Evolutionary conservation across 2,797 vertebrate genomes (phyloP), one percentile per base, ranked within the genome.

Genomic region (Apogon hyalosoma): DNA sequence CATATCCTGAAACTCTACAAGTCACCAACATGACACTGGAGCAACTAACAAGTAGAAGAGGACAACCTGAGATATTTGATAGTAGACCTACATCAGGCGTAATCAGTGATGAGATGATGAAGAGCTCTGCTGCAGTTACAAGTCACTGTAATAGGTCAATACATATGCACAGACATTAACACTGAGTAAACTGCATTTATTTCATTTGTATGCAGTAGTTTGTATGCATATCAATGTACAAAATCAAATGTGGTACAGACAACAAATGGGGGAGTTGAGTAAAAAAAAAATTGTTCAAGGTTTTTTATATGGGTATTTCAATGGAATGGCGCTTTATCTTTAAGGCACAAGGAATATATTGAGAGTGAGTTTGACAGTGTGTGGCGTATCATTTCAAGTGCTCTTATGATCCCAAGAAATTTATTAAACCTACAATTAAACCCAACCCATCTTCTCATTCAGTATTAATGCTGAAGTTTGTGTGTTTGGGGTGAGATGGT

Each of bases 1-100:
- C 96, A 99, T 71, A 97, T 99, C 89, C 89, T 99, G 74, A 95
- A 90, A 83, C 92, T 98, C 19, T 96, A 98, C 85, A 95, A 91
- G 47, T 82, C 86, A 53, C 63, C 89, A 21, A 77, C 83, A 73
- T 82, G 71, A 85, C 73, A 62, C 6, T 11, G n/a, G 14, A 18
- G 11, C 13, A 45, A 12, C 4, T 4, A 14, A 56, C 33, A 0
- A 63, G 57, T 5, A 39, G 7, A 52, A 50, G 8, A 10, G 11
- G 5, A 58, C 18, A 64, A 15, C 48, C 10, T 40, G 47, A 68
- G 11, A 31, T 36, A 24, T 53, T 3, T 69, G 55, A 58, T 73
- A 43, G 47, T n/a, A 56, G 47, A 73, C 50, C 14, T 24, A 11
- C 0, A 3, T 24, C 15, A 51, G 15, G 45, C 38, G 0, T 11